A percentile compares a stretch with the other conserved stretches of the same genome.
Evolutionary conservation across 2,113 vertebrate species (phyloP).

Genomic region (Casuarius casuarius): DNA sequence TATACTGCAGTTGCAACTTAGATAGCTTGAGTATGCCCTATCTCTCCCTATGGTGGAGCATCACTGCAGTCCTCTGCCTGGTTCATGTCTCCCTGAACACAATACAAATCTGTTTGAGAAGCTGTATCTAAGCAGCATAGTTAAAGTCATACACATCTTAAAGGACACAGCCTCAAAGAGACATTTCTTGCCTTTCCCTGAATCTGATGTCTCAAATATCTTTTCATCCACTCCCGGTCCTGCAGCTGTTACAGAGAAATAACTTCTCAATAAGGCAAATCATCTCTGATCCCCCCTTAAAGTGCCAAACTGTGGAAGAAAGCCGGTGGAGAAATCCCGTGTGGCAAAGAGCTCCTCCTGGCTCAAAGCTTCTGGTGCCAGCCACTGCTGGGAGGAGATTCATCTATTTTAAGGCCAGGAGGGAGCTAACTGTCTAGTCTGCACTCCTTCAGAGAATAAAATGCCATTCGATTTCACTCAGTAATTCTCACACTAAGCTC

Average conservation of each 20-base stretch:
- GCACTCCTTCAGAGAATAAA: background rate
- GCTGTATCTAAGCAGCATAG: background rate
- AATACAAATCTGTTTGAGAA: background rate
- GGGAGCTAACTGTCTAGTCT: background rate
- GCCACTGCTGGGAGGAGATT: background rate
- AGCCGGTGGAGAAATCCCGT: background rate
- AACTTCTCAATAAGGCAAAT: background rate
- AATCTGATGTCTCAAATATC: background rate
- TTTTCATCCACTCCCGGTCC: background rate
- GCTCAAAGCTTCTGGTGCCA: background rate
- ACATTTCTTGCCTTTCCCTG: background rate
- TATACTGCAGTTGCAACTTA: background rate
- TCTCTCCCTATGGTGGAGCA: accelerated
- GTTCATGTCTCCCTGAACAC: background rate
- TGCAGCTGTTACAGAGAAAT: background rate
- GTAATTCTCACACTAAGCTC: background rate
- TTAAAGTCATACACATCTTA: background rate
- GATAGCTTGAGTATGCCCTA: background rate
- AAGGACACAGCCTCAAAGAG: background rate
- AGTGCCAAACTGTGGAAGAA: background rate
- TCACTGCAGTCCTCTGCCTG: background rate
- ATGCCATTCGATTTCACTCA: background rate
- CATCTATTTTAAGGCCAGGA: background rate
- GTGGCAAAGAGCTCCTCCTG: background rate
- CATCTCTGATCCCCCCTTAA: background rate